A percentile compares a stretch with the other conserved stretches of the same genome.
These are phyloP conservation scores for Ectropis crepuscularia DNA, from an alignment of 2,888 invertebrate genomes.

Conservation along the genomic window DNA sequence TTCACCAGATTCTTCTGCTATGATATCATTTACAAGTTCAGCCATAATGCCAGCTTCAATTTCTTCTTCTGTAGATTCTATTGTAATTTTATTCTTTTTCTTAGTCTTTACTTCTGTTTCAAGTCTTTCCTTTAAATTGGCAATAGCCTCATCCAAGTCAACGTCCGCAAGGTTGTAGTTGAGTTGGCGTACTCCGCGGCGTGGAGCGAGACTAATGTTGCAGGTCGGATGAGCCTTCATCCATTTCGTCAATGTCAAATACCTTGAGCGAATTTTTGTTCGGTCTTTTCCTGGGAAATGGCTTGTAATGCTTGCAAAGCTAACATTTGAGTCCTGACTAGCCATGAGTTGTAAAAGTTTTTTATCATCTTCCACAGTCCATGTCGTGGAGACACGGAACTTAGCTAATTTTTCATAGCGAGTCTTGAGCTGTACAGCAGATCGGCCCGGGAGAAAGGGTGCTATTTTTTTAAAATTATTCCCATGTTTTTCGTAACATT, in stretches of 20 bases:
- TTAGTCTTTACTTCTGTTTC: no score
- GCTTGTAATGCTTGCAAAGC: slow-evolving; percentile 75
- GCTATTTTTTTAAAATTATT: slow-evolving; percentile 85
- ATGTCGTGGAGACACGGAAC: slow-evolving; percentile 74
- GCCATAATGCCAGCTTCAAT: slow-evolving; percentile 68
- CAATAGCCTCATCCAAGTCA: no score
- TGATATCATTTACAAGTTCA: slow-evolving; percentile 54
- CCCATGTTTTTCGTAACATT: slow-evolving; percentile 86
- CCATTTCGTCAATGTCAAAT: no score
- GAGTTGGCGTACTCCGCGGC: no score
- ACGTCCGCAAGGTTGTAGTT: no score
- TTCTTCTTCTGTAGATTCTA: slow-evolving; percentile 53
- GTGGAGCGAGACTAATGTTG: no score
- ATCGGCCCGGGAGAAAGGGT: slow-evolving; percentile 86
- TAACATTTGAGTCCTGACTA: slow-evolving; percentile 66
- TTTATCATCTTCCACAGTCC: slow-evolving; percentile 86
- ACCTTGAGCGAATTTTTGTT: no score
- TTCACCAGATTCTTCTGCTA: slow-evolving; percentile 48
- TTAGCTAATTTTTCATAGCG: slow-evolving; percentile 83
- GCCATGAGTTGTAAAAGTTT: slow-evolving; percentile 83
- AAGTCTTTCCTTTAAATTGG: no score
- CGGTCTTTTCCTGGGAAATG: no score
- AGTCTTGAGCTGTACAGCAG: slow-evolving; percentile 85
- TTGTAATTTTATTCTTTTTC: no score
- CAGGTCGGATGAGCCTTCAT: no score